Percentiles rank a stretch among this genome's conserved stretches.
These are phyloP conservation scores for Augochlora pura DNA, from an alignment of 1,140 invertebrate species.

Conservation along the genomic window DNA sequence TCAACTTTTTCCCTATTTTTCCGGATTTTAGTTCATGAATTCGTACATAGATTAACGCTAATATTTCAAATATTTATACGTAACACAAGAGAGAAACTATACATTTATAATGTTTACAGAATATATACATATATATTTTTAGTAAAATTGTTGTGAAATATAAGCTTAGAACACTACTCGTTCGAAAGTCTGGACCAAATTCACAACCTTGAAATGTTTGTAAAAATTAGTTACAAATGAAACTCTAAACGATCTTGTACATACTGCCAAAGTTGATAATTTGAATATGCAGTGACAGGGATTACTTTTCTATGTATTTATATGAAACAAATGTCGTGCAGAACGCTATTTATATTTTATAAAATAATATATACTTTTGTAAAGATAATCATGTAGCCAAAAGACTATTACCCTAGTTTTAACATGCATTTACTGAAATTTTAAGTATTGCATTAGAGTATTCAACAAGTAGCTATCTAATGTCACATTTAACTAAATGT, in stretches of 20 bases:
- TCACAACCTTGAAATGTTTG: slow-evolving; percentile 1
- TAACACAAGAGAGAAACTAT: background rate
- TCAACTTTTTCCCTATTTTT: slow-evolving; percentile 1
- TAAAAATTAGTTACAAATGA: slow-evolving; percentile 20
- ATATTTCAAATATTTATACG: slow-evolving; percentile 3
- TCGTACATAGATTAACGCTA: background rate
- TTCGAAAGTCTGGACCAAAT: slow-evolving; percentile 42
- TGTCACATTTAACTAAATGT: background rate
- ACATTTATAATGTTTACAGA: slow-evolving; percentile 42
- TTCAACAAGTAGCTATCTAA: background rate
- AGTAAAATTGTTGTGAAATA: slow-evolving; percentile 36
- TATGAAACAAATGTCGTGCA: slow-evolving; percentile 27
- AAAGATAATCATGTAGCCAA: background rate
- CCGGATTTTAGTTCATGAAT: background rate
- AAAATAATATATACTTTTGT: slow-evolving; percentile 47
- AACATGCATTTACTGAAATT: slow-evolving; percentile 20
- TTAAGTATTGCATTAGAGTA: slow-evolving; percentile 11
- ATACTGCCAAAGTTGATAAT: slow-evolving; percentile 19
- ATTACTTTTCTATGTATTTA: slow-evolving; percentile 46
- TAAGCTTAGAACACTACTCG: slow-evolving; percentile 29
- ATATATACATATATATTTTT: slow-evolving; percentile 56
- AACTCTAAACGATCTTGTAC: slow-evolving; percentile 29
- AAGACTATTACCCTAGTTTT: slow-evolving; percentile 1
- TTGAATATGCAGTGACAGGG: slow-evolving; percentile 22
- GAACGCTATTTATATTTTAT: slow-evolving; percentile 53